Conservation (phyloP, 2,888 invertebrate species). For the Erebia palarica region DNA sequence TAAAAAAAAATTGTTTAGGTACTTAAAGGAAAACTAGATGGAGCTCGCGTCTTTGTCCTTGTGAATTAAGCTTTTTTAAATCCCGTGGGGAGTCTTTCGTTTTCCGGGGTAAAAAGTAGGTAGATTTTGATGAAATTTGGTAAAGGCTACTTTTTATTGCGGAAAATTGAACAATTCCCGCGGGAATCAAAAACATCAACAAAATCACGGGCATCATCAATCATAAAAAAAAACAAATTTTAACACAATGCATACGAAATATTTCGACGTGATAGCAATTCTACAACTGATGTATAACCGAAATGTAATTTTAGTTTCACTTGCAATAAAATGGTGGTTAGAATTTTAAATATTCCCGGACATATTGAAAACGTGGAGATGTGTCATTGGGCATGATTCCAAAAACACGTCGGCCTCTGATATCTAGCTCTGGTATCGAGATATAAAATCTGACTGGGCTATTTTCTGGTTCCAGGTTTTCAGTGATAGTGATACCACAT, state of each 20-base stretch:
- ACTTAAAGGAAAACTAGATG: background rate
- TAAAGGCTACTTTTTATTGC: no score
- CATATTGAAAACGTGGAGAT: constrained; percentile 33
- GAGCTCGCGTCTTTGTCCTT: background rate
- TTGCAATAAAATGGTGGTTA: constrained; percentile 23
- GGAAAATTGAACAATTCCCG: no score
- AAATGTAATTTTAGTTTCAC: constrained; percentile 21
- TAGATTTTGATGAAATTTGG: no score
- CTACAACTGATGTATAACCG: background rate
- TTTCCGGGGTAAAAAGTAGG: no score
- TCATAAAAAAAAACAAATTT: no score
- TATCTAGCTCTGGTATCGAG: constrained; percentile 30
- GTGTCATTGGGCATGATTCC: constrained; percentile 43
- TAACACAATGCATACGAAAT: no score
- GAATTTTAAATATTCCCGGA: constrained; percentile 29
- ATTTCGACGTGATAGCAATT: background rate
- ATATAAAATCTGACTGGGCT: constrained; percentile 27
- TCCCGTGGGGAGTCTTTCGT: no score
- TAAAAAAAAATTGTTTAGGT: no score
- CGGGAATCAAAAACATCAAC: no score
- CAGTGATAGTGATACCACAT: background rate
- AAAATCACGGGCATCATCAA: no score
- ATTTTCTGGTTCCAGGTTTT: constrained; percentile 13
- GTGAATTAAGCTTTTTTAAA: background rate
- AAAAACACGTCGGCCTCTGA: constrained; percentile 38